These are phyloP conservation scores for Tetragnatha montana DNA, from an alignment of 2,888 invertebrate genomes.

Conservation along the genomic window DNA sequence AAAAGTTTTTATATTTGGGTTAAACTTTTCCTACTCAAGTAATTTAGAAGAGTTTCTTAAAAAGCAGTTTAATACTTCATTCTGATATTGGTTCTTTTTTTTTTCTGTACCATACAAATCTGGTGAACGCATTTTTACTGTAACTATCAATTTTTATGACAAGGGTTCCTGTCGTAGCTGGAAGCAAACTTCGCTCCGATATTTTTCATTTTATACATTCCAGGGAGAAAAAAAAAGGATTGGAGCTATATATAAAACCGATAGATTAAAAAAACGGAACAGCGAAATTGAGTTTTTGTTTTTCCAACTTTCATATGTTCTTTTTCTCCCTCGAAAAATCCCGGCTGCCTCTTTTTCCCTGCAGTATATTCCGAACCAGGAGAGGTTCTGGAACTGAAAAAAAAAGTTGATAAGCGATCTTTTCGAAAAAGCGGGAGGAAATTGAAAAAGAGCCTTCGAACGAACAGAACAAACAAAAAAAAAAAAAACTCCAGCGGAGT, in stretches of 20 bases:
- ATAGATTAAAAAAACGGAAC: conserved; percentile 34
- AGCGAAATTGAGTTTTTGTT: conserved; percentile 50
- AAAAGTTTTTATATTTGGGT: no score
- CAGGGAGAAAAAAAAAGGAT: conserved; percentile 7
- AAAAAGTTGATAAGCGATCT: conserved; percentile 61
- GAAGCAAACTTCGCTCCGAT: neutral
- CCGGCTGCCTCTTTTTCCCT: conserved; percentile 11
- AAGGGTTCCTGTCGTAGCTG: neutral
- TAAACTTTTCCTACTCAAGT: no score
- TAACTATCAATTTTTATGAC: neutral
- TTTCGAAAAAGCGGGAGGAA: conserved; percentile 59
- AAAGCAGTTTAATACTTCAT: neutral
- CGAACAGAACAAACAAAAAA: conserved; percentile 33
- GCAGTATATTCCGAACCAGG: conserved; percentile 19
- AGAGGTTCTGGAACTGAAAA: conserved; percentile 13
- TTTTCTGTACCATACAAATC: neutral
- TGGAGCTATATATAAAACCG: conserved; percentile 10
- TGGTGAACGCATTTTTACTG: neutral
- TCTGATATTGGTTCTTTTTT: neutral
- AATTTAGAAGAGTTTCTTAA: neutral
- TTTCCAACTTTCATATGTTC: conserved; percentile 13
- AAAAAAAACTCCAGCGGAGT: conserved; percentile 31
- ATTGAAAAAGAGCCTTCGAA: conserved; percentile 59
- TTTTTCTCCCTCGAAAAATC: conserved; percentile 21
- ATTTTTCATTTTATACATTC: conserved; percentile 9